Percentiles rank a stretch among this genome's conserved stretches.
These are phyloP conservation scores for Chaenocephalus aceratus DNA, from an alignment of 2,113 vertebrate genomes.

Conservation along the genomic window DNA sequence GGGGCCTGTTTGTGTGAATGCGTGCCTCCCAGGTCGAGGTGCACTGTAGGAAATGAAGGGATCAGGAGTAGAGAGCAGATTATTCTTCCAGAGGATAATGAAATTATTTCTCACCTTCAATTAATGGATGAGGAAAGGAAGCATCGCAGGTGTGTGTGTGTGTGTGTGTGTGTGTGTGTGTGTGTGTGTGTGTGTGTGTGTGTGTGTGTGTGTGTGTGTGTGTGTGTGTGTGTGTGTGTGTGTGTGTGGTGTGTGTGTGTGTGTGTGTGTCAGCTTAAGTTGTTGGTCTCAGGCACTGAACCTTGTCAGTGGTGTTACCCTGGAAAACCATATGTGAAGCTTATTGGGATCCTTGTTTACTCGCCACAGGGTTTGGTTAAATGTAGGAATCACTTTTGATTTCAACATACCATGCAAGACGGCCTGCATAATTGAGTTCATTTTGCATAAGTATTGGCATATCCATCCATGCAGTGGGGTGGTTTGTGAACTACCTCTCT, in stretches of 20 bases:
- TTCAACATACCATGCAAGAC: background rate
- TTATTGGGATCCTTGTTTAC: constrained; percentile 4
- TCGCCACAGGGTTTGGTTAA: background rate
- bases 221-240: background rate
- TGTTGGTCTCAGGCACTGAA: constrained; percentile 41
- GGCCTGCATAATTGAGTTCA: background rate
- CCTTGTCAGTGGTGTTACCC: constrained; percentile 35
- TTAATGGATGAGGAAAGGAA: constrained; percentile 83
- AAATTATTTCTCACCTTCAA: constrained; percentile 88
- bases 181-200: constrained; percentile 4
- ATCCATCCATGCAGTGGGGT: too few species aligned
- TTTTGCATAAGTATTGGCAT: background rate
- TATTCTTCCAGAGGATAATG: constrained; percentile 83
- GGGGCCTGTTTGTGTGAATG: constrained; percentile 50
- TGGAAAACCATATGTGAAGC: constrained; percentile 46
- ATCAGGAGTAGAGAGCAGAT: constrained; percentile 83
- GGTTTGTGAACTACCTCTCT: too few species aligned
- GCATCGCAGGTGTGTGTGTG: constrained; percentile 39
- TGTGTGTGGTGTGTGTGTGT: constrained; percentile 4
- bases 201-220: constrained; percentile 24
- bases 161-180: constrained; percentile 33
- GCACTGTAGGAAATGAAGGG: constrained; percentile 86
- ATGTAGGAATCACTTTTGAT: background rate
- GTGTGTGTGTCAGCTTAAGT: constrained; percentile 30
- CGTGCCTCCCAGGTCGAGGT: constrained; percentile 70